phyloP scores from a whole-genome alignment of 1,140 invertebrate genomes.

The Papilio helenus region DNA sequence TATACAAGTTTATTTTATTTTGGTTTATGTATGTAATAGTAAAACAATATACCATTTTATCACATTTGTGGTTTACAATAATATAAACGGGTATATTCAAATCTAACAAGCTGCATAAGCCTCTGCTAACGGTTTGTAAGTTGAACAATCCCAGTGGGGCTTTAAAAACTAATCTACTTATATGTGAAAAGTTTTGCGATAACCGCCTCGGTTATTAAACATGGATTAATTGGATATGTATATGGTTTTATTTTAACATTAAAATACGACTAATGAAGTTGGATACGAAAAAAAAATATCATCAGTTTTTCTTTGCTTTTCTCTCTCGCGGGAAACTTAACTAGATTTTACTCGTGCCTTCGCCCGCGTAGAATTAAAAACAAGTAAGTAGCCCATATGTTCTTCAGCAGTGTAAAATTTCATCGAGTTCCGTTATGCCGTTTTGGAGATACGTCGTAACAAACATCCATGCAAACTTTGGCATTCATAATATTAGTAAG shows the following conservation, averaged over 20 bases:
- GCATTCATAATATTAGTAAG: too few relatives aligned
- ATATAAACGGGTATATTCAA: neutral
- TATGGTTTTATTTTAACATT: neutral
- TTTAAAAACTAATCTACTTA: constrained; percentile 27
- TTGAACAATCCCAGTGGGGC: neutral
- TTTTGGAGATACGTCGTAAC: too few relatives aligned
- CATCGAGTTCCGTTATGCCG: too few relatives aligned
- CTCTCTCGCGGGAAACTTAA: too few relatives aligned
- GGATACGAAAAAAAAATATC: neutral
- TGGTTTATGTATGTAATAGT: neutral
- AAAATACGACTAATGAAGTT: neutral
- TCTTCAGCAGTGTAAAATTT: too few relatives aligned
- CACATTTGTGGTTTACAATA: neutral
- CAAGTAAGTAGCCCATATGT: too few relatives aligned
- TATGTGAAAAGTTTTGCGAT: neutral
- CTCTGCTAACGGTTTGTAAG: neutral
- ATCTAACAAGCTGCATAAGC: neutral
- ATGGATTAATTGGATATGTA: neutral
- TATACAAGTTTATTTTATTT: neutral
- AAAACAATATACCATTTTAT: neutral
- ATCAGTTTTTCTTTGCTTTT: neutral
- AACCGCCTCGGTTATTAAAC: constrained; percentile 3
- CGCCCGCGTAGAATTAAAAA: too few relatives aligned
- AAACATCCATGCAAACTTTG: too few relatives aligned
- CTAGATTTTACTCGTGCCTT: neutral